Percentiles rank a stretch among this genome's conserved stretches.
phyloP scores from a whole-genome alignment of 2,888 invertebrate genomes.

The Reticulitermes lucifugus region DNA sequence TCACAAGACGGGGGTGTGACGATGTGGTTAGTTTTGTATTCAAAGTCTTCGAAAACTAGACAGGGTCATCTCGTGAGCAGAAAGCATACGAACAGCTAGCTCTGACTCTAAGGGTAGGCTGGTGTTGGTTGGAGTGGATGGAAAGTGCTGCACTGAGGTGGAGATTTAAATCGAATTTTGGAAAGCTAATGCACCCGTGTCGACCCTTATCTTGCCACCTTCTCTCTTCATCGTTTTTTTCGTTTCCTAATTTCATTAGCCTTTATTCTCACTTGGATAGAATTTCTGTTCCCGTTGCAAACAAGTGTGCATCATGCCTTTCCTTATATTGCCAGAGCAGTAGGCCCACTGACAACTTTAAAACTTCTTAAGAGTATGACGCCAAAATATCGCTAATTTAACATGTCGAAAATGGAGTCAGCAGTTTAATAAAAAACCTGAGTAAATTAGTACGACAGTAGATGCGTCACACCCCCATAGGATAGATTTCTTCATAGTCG shows the following conservation, averaged over 20 bases:
- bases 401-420: too few relatives aligned
- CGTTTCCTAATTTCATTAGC: conserved; percentile 32
- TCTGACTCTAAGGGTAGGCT: not conserved
- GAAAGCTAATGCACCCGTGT: conserved; percentile 47
- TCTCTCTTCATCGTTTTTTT: conserved; percentile 35
- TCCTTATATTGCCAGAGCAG: too few relatives aligned
- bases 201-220: conserved; percentile 47
- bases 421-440: too few relatives aligned
- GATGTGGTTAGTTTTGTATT: not conserved
- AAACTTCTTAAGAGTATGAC: too few relatives aligned
- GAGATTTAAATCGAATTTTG: conserved; percentile 49
- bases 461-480: too few relatives aligned
- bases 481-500: too few relatives aligned
- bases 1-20: not conserved
- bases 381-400: too few relatives aligned
- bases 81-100: not conserved
- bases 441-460: too few relatives aligned
- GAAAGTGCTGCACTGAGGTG: conserved; percentile 17
- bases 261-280: conserved; percentile 41
- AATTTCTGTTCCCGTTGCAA: not conserved
- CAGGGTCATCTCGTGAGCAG: conserved; percentile 4
- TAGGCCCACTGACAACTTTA: too few relatives aligned
- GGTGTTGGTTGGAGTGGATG: not conserved
- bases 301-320: not conserved
- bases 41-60: not conserved